Base-by-base conservation (phyloP, 2,113 vertebrate species). In the Romanogobio albipinnatus region DNA sequence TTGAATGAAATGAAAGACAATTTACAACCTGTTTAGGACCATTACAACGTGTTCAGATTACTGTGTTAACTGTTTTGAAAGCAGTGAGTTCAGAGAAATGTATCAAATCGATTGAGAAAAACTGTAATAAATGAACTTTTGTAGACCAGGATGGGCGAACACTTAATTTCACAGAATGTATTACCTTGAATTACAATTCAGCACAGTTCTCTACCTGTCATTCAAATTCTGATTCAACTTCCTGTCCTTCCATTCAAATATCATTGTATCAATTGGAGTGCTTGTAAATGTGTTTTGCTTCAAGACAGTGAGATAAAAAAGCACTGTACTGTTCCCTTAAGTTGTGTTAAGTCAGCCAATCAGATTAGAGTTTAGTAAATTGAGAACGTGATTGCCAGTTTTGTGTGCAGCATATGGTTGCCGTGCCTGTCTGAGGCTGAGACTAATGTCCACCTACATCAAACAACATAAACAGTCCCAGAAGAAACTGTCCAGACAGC, bases 401-500 rank as follows among this genome's bases (percentile, higher is more conserved):
- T 76, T 29, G 43, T 47, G 22, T 47, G 4, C 73, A 53, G 26
- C 26, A 53, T 33, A 45, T 0, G 6, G 24, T 51, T 53, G 47
- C 19, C 6, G 11, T 75, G 13, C 47, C 36, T 19, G 1, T 71
- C 36, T 33, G 22, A 49, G 47, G 0, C 73, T 51, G 74, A 76
- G 49, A 53, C 74, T 76, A 17, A 81, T 22, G 61, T 81, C 80
- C 59, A 22, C 29, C 64, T 51, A 26, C 29, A 33, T 81, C 62
- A 26, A 43, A 71, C 64, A 24, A 43, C 51, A 82, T 53, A 71
- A 82, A 56, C 5, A n/a, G 45, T 66, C 49, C 33, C 81, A 14
- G 79, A 71, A 82, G 33, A 70, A 82, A 29, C 81, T 71, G 64
- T 82, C 66, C 81, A 82, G 33, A 82, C 49, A 58, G 33, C 33